These are phyloP conservation scores for Chrysochloris asiatica DNA, from an alignment of 2,113 vertebrate species.

Conservation along the genomic window DNA sequence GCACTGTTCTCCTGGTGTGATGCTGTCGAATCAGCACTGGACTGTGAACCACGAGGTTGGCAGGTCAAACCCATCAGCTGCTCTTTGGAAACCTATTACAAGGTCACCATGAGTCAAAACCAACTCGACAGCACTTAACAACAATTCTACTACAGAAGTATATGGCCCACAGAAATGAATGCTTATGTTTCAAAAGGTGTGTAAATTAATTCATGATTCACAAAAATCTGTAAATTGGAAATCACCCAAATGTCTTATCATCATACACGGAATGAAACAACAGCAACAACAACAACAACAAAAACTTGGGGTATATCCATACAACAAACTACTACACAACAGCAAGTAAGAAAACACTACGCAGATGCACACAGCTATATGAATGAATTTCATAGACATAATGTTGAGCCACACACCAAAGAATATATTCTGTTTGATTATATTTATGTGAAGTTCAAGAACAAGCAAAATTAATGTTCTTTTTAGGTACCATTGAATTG, in stretches of 20 bases:
- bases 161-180: neutral
- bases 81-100: too few species aligned
- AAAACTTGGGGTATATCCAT: neutral
- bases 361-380: neutral
- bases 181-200: neutral
- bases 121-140: neutral
- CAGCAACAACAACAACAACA: too few species aligned
- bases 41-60: too few species aligned
- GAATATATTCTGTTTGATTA: neutral
- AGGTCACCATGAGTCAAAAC: too few species aligned
- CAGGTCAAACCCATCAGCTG: too few species aligned
- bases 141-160: neutral
- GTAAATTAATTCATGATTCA: neutral
- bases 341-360: neutral
- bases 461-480: neutral
- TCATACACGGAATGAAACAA: neutral
- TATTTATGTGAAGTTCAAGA: neutral
- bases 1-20: too few species aligned
- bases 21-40: too few species aligned
- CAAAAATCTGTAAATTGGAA: constrained; percentile 13
- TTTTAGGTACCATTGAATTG: too few species aligned
- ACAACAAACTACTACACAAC: neutral
- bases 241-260: neutral
- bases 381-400: neutral
- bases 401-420: neutral